These are phyloP conservation scores for Schlechtendalia chinensis DNA, from an alignment of 1,140 invertebrate species.

Conservation along the genomic window DNA sequence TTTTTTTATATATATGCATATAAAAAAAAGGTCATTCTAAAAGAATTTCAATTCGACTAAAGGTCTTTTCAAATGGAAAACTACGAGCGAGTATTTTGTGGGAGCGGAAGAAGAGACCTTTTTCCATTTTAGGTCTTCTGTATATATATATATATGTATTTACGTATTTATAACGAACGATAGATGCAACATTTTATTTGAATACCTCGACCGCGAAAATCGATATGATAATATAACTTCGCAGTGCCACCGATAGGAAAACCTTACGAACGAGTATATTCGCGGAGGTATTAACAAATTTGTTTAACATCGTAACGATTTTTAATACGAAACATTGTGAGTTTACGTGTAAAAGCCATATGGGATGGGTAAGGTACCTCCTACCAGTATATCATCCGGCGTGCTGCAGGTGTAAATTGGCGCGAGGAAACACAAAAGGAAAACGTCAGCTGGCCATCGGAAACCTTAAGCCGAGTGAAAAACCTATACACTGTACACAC, in stretches of 20 bases:
- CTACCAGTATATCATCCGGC: neutral
- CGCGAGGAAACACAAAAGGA: neutral
- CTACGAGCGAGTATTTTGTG: neutral
- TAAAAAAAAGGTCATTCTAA: conserved; percentile 13
- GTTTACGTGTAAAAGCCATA: no score
- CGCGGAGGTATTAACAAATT: no score
- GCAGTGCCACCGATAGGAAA: neutral
- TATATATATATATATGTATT: no score
- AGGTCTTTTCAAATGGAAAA: neutral
- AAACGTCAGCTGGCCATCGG: no score
- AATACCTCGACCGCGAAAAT: neutral
- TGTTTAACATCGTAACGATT: no score
- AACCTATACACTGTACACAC: neutral
- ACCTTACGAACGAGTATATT: neutral
- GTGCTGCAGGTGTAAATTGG: neutral
- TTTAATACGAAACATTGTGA: neutral
- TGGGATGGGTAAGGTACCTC: no score
- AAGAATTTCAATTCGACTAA: conserved; percentile 25
- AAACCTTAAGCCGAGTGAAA: no score
- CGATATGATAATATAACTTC: neutral
- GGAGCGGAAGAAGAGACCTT: no score
- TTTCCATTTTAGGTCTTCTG: no score
- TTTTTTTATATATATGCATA: no score
- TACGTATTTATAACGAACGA: no score
- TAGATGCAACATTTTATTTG: conserved; percentile 14